These are phyloP conservation scores for Phrynocephalus versicolor DNA, from an alignment of 2,113 vertebrate species.

Conservation along the genomic window DNA sequence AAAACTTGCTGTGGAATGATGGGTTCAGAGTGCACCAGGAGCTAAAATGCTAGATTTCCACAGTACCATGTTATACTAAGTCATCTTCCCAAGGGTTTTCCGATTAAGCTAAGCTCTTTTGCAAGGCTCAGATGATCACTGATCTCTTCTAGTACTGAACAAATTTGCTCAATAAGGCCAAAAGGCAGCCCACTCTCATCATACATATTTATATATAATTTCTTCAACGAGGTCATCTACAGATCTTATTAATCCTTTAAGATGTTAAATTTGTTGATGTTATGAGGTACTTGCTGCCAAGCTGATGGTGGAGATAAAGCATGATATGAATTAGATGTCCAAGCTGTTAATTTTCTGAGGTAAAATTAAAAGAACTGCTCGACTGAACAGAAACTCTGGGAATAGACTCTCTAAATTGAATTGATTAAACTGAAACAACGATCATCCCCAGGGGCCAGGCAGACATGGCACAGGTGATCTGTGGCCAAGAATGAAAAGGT, in stretches of 20 bases:
- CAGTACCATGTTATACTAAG: neutral
- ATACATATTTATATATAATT: neutral
- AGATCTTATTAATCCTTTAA: neutral
- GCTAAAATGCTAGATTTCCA: neutral
- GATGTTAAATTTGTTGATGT: neutral
- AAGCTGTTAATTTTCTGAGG: neutral
- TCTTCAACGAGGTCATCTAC: neutral
- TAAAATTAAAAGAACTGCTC: neutral
- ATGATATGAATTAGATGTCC: neutral
- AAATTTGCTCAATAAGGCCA: slow-evolving; percentile 2
- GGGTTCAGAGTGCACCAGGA: neutral
- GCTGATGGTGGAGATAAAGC: neutral
- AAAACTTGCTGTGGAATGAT: neutral
- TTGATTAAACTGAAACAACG: neutral
- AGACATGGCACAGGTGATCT: neutral
- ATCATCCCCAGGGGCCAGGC: neutral
- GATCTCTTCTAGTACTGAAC: neutral
- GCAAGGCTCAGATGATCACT: neutral
- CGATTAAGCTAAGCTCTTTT: neutral
- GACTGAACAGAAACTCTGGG: neutral
- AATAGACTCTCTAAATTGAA: neutral
- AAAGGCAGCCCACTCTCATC: slow-evolving; percentile 7
- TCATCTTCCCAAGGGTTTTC: slow-evolving; percentile 17
- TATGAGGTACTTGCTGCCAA: neutral
- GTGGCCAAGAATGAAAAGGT: neutral